phyloP scores from a whole-genome alignment of 2,888 invertebrate genomes.

The Tryphoninae sp. region DNA sequence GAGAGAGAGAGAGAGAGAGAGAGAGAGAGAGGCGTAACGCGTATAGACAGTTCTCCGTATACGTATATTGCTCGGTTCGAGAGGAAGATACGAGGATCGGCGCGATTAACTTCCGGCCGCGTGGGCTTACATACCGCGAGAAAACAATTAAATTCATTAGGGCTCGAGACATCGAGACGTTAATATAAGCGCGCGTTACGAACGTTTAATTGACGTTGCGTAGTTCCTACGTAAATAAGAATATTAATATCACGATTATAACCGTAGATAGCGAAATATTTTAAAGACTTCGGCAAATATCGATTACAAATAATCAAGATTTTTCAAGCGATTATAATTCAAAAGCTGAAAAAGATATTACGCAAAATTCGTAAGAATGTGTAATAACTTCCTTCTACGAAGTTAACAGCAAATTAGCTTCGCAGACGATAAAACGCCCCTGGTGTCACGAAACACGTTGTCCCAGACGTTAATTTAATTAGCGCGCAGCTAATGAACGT shows the following conservation, averaged over 20 bases:
- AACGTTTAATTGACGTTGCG: slow-evolving; percentile 47
- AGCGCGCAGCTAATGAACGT: slow-evolving; percentile 46
- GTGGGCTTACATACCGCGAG: slow-evolving; percentile 42
- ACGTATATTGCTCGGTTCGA: too few species aligned
- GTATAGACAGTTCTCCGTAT: too few species aligned
- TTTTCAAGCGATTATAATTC: too few species aligned
- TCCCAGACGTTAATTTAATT: slow-evolving; percentile 48
- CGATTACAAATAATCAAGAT: too few species aligned
- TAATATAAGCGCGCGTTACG: slow-evolving; percentile 30
- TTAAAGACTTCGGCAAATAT: too few species aligned
- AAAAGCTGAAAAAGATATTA: too few species aligned
- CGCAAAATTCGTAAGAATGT: too few species aligned
- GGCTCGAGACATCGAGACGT: slow-evolving; percentile 40
- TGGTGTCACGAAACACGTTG: not conserved
- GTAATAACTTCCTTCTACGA: not conserved
- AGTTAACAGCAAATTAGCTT: not conserved
- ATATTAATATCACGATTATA: not conserved
- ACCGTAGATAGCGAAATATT: not conserved
- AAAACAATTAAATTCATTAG: slow-evolving; percentile 64
- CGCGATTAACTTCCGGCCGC: slow-evolving; percentile 57
- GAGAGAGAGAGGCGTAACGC: slow-evolving; percentile 20
- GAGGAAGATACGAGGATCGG: slow-evolving; percentile 26
- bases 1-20: not conserved
- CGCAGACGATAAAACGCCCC: not conserved
- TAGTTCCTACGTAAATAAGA: slow-evolving; percentile 18